A percentile compares a stretch with the other conserved stretches of the same genome.
Evolutionary conservation across 2,113 vertebrate genomes (phyloP).

Genomic region (Chloebia gouldiae): DNA sequence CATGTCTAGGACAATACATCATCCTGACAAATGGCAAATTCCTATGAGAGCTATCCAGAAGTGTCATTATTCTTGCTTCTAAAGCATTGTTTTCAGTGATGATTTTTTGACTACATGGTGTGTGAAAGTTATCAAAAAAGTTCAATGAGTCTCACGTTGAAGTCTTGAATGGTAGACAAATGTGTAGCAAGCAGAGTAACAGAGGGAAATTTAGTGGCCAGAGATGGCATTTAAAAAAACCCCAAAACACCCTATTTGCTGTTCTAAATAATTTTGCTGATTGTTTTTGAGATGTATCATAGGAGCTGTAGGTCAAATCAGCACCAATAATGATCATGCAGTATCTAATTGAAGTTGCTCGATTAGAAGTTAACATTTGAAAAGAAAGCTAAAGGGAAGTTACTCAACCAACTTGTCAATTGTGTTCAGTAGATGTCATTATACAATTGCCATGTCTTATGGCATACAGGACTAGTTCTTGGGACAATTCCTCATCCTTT

Average conservation of each 20-base stretch:
- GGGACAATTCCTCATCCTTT: not conserved
- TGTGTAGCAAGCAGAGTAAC: not conserved
- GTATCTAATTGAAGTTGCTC: not conserved
- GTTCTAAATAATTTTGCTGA: not conserved
- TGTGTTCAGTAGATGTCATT: not conserved
- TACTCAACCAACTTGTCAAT: not conserved
- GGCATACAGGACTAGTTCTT: not conserved
- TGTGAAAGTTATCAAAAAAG: not conserved
- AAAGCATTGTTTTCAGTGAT: not conserved
- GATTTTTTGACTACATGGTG: not conserved
- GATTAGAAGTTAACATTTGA: not conserved
- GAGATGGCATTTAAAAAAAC: not conserved
- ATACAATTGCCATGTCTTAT: not conserved
- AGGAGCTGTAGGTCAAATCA: not conserved
- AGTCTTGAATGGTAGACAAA: not conserved
- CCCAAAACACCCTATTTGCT: not conserved
- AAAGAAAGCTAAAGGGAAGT: not conserved
- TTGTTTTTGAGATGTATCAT: not conserved
- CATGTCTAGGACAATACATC: not conserved
- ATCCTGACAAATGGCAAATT: not conserved
- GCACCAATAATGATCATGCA: not conserved
- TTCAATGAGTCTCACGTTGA: not conserved
- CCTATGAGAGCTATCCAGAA: not conserved
- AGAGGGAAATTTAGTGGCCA: not conserved
- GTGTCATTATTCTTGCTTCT: not conserved